Conservation (phyloP, 2,113 vertebrate species). For the Tapirus terrestris region DNA sequence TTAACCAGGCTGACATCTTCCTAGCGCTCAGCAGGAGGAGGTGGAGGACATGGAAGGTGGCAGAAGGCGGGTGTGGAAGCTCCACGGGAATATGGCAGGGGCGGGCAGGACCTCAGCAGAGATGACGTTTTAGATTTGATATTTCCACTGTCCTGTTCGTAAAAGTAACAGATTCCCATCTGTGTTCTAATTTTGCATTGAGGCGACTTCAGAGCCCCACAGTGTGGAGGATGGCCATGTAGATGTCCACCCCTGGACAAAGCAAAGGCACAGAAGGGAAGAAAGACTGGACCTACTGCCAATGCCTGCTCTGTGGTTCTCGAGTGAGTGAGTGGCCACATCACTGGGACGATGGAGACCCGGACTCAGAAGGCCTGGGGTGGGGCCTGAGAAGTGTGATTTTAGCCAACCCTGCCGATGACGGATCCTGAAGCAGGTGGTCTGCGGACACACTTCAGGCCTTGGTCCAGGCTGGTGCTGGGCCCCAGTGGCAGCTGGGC, state of each 20-base stretch:
- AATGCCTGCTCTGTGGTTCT: neutral
- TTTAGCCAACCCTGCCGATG: rapidly evolving
- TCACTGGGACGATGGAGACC: rapidly evolving
- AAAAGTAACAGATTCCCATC: neutral
- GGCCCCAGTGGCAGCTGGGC: rapidly evolving
- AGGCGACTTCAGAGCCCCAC: rapidly evolving
- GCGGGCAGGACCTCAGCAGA: neutral
- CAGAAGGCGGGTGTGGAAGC: rapidly evolving
- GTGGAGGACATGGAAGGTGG: neutral
- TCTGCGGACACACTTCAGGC: neutral
- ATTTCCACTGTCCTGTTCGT: neutral
- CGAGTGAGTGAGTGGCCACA: rapidly evolving
- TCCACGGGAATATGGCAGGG: rapidly evolving
- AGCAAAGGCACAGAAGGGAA: neutral
- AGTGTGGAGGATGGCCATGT: rapidly evolving
- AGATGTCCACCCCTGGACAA: rapidly evolving
- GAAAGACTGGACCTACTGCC: neutral
- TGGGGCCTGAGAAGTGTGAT: rapidly evolving
- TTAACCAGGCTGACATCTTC: rapidly evolving
- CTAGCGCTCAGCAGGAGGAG: rapidly evolving
- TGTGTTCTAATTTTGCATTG: neutral
- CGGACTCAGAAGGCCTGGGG: rapidly evolving
- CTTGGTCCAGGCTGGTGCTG: neutral
- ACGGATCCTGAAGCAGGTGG: neutral
- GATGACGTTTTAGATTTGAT: rapidly evolving